phyloP scores from a whole-genome alignment of 1,140 invertebrate species.

The Hylaeus volcanicus region DNA sequence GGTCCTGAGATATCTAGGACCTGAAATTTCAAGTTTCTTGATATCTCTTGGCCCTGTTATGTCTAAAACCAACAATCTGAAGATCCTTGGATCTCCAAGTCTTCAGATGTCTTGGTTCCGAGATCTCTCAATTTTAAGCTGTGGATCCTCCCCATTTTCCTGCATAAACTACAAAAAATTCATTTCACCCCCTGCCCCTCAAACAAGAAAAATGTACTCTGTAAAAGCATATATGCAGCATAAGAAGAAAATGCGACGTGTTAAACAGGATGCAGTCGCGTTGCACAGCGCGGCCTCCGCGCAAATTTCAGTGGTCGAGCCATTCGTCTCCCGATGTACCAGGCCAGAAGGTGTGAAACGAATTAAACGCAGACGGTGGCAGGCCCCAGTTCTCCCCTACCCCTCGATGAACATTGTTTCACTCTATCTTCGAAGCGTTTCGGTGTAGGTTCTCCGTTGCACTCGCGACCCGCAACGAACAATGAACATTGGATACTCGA shows the following conservation, averaged over 20 bases:
- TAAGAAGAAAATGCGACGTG: background rate
- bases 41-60: too few relatives aligned
- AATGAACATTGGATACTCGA: constrained; percentile 67
- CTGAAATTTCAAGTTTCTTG: too few relatives aligned
- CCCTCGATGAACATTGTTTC: background rate
- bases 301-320: constrained; percentile 56
- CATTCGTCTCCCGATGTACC: constrained; percentile 62
- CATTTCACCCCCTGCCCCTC: too few relatives aligned
- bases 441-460: background rate
- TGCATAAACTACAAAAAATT: too few relatives aligned
- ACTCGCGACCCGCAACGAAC: constrained; percentile 44
- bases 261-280: background rate
- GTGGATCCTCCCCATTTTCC: too few relatives aligned
- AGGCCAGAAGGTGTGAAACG: constrained; percentile 68
- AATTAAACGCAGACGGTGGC: constrained; percentile 65
- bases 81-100: too few relatives aligned
- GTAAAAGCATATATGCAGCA: background rate
- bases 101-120: too few relatives aligned
- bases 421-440: constrained; percentile 31
- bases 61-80: too few relatives aligned
- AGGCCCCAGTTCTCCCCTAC: constrained; percentile 3
- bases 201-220: too few relatives aligned
- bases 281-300: background rate
- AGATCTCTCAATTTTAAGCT: too few relatives aligned
- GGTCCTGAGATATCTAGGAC: too few relatives aligned